Percentiles rank a stretch among this genome's conserved stretches.
Conservation (phyloP, 2,113 vertebrate genomes). For the Microcebus griseorufus region DNA sequence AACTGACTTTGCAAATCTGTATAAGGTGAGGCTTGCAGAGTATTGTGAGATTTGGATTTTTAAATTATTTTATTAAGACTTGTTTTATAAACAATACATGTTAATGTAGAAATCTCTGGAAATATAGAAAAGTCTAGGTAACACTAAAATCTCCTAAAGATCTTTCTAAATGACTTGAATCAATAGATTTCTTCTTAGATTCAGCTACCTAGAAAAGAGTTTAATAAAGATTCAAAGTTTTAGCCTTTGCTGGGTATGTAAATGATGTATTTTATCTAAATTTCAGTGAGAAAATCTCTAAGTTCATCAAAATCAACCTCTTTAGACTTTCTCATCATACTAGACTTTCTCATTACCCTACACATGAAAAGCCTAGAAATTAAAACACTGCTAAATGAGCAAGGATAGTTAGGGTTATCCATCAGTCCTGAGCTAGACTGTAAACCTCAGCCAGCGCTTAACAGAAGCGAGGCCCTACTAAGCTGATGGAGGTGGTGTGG, state of each 20-base stretch:
- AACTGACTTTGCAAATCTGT: background rate
- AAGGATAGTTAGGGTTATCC: background rate
- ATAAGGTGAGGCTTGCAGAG: background rate
- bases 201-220: background rate
- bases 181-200: slow-evolving; percentile 30
- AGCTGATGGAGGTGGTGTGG: background rate
- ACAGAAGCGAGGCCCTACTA: background rate
- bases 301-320: slow-evolving; percentile 26
- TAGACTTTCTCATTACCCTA: background rate
- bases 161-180: slow-evolving; percentile 13
- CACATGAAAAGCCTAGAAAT: background rate
- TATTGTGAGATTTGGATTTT: slow-evolving; percentile 2
- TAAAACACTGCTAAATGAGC: background rate
- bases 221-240: slow-evolving; percentile 39
- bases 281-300: slow-evolving; percentile 44
- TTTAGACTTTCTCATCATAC: background rate
- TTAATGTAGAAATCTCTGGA: slow-evolving; percentile 1
- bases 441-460: background rate
- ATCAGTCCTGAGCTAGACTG: background rate
- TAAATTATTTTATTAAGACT: slow-evolving; percentile 13
- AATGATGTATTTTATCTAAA: background rate
- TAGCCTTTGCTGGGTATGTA: slow-evolving; percentile 9
- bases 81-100: slow-evolving; percentile 16
- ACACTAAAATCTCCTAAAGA: slow-evolving; percentile 1
- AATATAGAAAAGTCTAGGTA: background rate